These are phyloP conservation scores for Bos indicus DNA, from an alignment of 2,113 vertebrate species.

Conservation along the genomic window DNA sequence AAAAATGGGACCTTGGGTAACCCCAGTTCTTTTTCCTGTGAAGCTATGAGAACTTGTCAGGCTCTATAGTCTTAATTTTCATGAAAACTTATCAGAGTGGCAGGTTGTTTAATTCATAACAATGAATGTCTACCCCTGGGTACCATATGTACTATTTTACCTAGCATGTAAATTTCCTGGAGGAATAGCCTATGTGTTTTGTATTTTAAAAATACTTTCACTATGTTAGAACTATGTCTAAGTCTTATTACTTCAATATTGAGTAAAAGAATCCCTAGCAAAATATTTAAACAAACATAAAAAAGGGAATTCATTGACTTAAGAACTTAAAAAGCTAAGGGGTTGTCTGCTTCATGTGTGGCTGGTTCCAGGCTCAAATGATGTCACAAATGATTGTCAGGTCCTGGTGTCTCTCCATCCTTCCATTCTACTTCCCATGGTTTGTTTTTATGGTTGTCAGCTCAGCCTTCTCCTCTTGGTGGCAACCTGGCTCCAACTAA, in stretches of 20 bases:
- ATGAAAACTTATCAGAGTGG: conserved; percentile 12
- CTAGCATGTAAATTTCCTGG: not conserved
- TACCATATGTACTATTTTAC: not conserved
- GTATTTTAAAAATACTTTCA: conserved; percentile 20
- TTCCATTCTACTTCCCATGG: not conserved
- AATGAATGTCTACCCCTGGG: not conserved
- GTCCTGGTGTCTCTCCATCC: not conserved
- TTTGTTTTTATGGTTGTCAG: not conserved
- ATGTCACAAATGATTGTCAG: not conserved
- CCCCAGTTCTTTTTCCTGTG: not conserved
- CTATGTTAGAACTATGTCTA: not conserved
- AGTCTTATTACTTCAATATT: not conserved
- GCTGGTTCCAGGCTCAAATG: not conserved
- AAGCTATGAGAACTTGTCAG: not conserved
- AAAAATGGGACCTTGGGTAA: conserved; percentile 26
- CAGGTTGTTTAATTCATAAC: conserved; percentile 45
- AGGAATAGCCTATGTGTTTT: not conserved
- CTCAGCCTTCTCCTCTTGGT: not conserved
- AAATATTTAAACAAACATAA: not conserved
- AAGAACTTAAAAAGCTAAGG: not conserved
- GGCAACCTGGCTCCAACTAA: not conserved
- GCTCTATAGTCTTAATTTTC: conserved; percentile 14
- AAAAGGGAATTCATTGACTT: not conserved
- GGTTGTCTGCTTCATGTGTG: not conserved
- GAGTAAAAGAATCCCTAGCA: not conserved